Conservation (phyloP, 2,797 vertebrate species). For the Cygnus olor region DNA sequence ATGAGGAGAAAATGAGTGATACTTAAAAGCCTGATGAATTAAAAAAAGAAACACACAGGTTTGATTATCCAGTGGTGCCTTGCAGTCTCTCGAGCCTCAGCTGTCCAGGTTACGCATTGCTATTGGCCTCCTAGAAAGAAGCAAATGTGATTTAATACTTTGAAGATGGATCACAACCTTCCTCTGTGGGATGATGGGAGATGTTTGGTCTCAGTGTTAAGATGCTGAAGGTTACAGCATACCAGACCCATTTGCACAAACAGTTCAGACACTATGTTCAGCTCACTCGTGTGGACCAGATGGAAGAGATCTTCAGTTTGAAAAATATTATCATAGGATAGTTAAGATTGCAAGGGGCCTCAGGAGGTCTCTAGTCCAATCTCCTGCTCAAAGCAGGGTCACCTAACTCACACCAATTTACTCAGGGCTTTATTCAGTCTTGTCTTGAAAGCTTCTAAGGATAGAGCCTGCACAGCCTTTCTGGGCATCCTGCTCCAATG, state of each 20-base stretch:
- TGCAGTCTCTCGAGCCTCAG: background rate
- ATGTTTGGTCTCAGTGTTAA: background rate
- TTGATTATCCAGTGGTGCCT: background rate
- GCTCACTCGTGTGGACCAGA: background rate
- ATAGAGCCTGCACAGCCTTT: background rate
- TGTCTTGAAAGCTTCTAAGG: background rate
- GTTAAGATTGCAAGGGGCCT: background rate
- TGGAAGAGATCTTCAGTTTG: background rate
- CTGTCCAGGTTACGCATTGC: background rate
- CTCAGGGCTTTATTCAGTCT: background rate
- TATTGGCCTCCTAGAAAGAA: background rate
- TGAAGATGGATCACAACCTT: background rate
- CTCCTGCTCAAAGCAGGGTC: background rate
- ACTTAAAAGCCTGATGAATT: background rate
- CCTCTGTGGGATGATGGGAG: background rate
- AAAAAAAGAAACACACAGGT: background rate
- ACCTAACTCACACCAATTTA: background rate
- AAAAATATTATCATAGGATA: background rate
- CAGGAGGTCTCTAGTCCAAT: background rate
- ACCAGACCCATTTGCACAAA: background rate
- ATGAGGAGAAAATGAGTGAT: background rate
- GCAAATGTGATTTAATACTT: background rate
- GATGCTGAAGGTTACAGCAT: background rate
- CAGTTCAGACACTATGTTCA: accelerated
- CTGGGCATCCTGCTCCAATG: background rate